Evolutionary conservation across 53 echinoderm and acorn worm genomes (phyloP).

Genomic region (Astropecten irregularis): DNA sequence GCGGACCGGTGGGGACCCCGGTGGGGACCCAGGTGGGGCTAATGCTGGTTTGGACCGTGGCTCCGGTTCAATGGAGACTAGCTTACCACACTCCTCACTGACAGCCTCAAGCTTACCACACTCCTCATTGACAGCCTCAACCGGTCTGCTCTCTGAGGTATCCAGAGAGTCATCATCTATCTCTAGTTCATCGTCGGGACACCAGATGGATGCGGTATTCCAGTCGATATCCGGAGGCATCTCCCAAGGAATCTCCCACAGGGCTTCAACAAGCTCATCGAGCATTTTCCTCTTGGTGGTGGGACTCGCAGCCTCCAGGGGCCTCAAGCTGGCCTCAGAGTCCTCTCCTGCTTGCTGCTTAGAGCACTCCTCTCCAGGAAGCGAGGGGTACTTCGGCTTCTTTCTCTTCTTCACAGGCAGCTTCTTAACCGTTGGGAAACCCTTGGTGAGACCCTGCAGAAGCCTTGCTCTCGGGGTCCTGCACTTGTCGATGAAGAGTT

Average conservation of each 20-base stretch:
- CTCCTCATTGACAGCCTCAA: neutral
- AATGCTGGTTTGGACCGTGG: neutral
- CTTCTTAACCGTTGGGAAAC: conserved; percentile 9
- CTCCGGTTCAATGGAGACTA: too few species aligned
- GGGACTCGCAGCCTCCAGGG: conserved; percentile 56
- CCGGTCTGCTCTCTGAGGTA: neutral
- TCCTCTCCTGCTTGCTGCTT: neutral
- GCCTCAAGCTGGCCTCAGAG: neutral
- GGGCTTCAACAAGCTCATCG: conserved; percentile 52
- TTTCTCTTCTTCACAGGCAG: conserved; percentile 1
- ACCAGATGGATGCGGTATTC: neutral
- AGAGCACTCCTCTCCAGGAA: conserved; percentile 22
- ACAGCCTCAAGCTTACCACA: neutral
- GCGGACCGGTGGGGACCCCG: neutral
- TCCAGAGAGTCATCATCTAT: conserved; percentile 44
- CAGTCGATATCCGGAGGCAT: neutral
- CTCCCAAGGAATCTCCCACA: conserved; percentile 34
- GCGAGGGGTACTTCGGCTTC: conserved; percentile 29
- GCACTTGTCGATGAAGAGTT: conserved; percentile 33
- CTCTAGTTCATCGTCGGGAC: neutral
- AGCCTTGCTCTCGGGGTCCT: conserved; percentile 27
- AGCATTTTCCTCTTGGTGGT: conserved; percentile 33
- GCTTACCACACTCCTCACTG: neutral
- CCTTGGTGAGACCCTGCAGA: conserved; percentile 35
- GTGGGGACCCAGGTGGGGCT: too few species aligned